Evolutionary conservation across 2,888 invertebrate genomes (phyloP).

Genomic region (Quadriops clusia): DNA sequence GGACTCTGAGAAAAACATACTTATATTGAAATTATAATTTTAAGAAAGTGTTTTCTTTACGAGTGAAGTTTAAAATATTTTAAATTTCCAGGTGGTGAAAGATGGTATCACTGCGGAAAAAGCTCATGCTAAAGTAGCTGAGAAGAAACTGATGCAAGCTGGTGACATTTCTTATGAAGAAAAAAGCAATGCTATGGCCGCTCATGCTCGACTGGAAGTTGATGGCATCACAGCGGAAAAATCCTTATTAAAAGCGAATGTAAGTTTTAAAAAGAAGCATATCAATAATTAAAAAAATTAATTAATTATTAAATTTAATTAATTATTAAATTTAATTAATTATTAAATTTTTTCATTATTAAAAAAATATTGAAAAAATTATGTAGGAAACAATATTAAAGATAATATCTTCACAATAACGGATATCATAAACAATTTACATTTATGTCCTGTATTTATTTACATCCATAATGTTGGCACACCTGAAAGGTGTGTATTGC

Average conservation of each 20-base stretch:
- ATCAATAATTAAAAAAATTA: background rate
- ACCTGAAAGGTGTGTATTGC: constrained; percentile 17
- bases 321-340: too few species aligned
- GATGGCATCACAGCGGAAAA: constrained; percentile 81
- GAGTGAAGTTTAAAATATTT: constrained; percentile 7
- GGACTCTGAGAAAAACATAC: too few species aligned
- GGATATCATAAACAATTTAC: too few species aligned
- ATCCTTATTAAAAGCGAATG: constrained; percentile 71
- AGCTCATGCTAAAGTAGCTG: constrained; percentile 58
- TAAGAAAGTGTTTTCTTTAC: background rate
- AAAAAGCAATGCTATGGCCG: constrained; percentile 64
- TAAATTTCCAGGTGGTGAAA: constrained; percentile 48
- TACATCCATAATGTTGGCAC: constrained; percentile 10
- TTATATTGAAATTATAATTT: constrained; percentile 2
- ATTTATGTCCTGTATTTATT: constrained; percentile 3
- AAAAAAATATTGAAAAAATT: too few species aligned
- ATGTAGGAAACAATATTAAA: too few species aligned
- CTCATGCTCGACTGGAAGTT: constrained; percentile 66
- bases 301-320: too few species aligned
- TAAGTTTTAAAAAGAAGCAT: constrained; percentile 32
- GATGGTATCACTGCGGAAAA: constrained; percentile 74
- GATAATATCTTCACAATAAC: too few species aligned
- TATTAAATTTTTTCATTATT: too few species aligned
- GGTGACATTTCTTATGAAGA: constrained; percentile 76
- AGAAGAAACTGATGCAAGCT: constrained; percentile 63